Base-by-base conservation (phyloP, 1,140 invertebrate genomes). In the Hestina assimilis region DNA sequence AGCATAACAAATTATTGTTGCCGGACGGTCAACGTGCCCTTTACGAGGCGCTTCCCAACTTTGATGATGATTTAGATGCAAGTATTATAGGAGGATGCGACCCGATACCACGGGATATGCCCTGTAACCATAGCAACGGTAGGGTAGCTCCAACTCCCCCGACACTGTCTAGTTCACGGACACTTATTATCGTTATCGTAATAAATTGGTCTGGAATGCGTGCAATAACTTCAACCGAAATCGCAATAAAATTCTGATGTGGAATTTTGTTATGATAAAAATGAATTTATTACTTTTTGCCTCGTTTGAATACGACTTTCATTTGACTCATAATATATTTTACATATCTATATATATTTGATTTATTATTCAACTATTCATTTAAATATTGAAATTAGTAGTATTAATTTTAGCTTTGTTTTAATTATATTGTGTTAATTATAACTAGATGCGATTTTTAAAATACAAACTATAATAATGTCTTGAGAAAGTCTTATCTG, bases 21-120 rank as follows among this genome's bases (percentile, higher is more conserved):
- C 59, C 64, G 71, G 77, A 69, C 75, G 78, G 75, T 83, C 81
- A 78, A 75, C 66, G 71, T 66, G 70, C 75, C 66, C 78, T 82
- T 79, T 79, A 82, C 70, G 73, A 81, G 69, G 53, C 68, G 61
- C 61, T 81, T 82, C 71, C 72, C 74, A 75, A 41, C 66, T 45
- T 70, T 83, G 83, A 87, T 84, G 81, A 82, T 87, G 83, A 87
- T 87, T 87, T 83, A 87, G 79, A 83, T 84, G 83, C 79, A 79
- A 76, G 74, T 66, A 80, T 71, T 74, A 80, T 81, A 66, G 74
- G 74, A 55, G 82, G 79, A 79, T 82, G 67, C 66, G 60, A 55
- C 28, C 54, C 71, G 74, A 80, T 80, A 79, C 63, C 67, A 69
- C 72, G 71, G 73, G 67, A 75, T 65, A 56, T 60, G 24, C 58